These are phyloP conservation scores for Macaca fascicularis DNA, from an alignment of 2,113 vertebrate species.

Conservation along the genomic window T2T-MFA8v1.1 NC_088378.1:172433501-172434000, in stretches of 20 bases:
- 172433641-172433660: not conserved
- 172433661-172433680: not conserved
- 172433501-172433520: not conserved
- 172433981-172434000: constrained; percentile 55
- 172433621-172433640: not conserved
- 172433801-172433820: not conserved
- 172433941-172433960: constrained; percentile 80
- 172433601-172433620: not conserved
- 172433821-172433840: not conserved
- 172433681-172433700: not conserved
- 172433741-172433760: not conserved
- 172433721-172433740: not conserved
- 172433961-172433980: constrained; percentile 76
- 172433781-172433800: not conserved
- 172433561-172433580: not conserved
- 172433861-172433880: not conserved
- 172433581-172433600: not conserved
- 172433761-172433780: not conserved
- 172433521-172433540: not conserved
- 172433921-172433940: constrained; percentile 71
- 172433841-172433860: not conserved
- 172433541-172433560: not conserved
- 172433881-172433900: not conserved
- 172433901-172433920: constrained; percentile 64
- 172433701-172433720: not conserved